Evolutionary conservation across 2,888 invertebrate species (phyloP), one percentile per base, ranked within the genome.

Genomic region (Eupithecia subumbrata): DNA sequence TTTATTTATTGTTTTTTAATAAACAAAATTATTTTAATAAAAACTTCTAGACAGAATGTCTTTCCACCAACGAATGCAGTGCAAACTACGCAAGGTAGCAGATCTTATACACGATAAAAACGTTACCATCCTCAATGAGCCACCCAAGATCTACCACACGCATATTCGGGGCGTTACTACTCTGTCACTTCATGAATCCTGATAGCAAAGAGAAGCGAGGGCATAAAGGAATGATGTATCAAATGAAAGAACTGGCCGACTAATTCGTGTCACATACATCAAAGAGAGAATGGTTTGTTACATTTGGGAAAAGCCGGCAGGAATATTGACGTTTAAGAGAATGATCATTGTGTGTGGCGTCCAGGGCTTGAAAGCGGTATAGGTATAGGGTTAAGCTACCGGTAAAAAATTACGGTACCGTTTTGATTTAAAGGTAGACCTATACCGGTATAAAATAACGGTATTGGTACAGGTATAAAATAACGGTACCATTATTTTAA

Each of bases 261-360:
- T 92, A 94, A 95, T 94, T 94, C 94, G 90, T 90, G 85, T 90
- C 92, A 91, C 92, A 94, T 94, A 90, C 91, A 93, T 94, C 94
- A 92, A 90, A 92, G 82, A 85, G 87, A 89, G 88, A 89, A 92
- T 90, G 85, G 89, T 88, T 86, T 86, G 89, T 88, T 89, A 88
- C 86, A 89, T 89, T 88, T 89, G 86, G 90, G 90, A 90, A 87
- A 87, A 85, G 77, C 77, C 75, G 75, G 73, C 75, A 72, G 66
- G 72, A 67, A 84, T 90, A 89, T 90, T 93, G 94, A 94, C 93
- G 88, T 94, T 94, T 93, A 92, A 91, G 93, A 86, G 84, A 74
- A 64, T 72, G 43, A 86, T 87, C 91, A 89, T 94, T 94, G 93
- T 94, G 92, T 89, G 89, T 93, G 94, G 93, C 92, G 94, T 94